Evolutionary conservation across 2,797 vertebrate genomes (phyloP).

Genomic region (Syngnathus acus): DNA sequence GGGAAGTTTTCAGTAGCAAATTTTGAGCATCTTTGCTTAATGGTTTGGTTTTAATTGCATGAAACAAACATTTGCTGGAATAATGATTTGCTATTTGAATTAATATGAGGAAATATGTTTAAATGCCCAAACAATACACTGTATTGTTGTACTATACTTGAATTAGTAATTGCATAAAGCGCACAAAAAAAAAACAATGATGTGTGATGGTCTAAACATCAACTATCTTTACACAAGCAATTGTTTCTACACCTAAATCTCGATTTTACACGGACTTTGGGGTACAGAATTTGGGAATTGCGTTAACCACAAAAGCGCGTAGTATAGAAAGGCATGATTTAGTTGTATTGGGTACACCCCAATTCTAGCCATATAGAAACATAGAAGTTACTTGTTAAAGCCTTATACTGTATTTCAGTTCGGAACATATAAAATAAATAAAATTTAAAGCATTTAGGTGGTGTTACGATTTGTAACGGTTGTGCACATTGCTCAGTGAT

Average conservation of each 20-base stretch:
- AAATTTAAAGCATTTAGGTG: neutral
- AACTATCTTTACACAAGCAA: neutral
- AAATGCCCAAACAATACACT: neutral
- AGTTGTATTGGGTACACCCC: neutral
- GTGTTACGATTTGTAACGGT: neutral
- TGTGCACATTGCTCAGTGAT: neutral
- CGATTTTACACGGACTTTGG: too few relatives aligned
- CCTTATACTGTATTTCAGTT: neutral
- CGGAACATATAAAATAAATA: neutral
- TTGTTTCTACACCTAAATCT: neutral
- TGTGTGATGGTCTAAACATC: neutral
- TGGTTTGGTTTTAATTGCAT: too few relatives aligned
- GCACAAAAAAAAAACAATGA: neutral
- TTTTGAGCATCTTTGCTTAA: too few relatives aligned
- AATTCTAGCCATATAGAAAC: neutral
- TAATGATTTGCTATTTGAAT: neutral
- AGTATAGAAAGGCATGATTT: too few relatives aligned
- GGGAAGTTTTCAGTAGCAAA: too few relatives aligned
- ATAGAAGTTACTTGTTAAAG: neutral
- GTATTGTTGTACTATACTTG: neutral
- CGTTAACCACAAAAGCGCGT: too few relatives aligned
- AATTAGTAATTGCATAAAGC: neutral
- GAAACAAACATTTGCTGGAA: neutral
- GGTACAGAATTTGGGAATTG: too few relatives aligned
- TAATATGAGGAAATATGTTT: neutral